Conservation (phyloP, 2,113 vertebrate species). For the Platysternon megacephalum region DNA sequence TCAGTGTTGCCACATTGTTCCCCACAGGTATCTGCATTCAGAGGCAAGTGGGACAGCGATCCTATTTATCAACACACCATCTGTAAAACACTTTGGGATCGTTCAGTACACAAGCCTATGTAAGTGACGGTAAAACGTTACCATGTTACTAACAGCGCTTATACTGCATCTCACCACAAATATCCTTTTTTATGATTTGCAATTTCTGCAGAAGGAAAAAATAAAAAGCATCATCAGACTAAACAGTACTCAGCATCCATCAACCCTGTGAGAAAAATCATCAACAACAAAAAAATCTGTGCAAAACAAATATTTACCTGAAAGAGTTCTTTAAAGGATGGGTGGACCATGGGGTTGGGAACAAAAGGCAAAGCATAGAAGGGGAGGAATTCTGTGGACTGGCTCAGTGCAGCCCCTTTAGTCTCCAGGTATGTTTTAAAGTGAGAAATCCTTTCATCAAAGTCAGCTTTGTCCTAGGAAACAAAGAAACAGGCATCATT, state of each 20-base stretch:
- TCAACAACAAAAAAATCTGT: not conserved
- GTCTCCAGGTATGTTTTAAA: slow-evolving; percentile 95
- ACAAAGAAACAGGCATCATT: not conserved
- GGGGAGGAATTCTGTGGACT: slow-evolving; percentile 92
- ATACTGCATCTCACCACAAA: not conserved
- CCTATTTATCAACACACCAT: not conserved
- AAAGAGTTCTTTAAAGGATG: slow-evolving; percentile 94
- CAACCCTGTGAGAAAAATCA: not conserved
- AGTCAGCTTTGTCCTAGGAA: slow-evolving; percentile 84
- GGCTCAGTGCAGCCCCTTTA: slow-evolving; percentile 89
- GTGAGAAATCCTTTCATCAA: slow-evolving; percentile 84
- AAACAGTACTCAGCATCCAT: not conserved
- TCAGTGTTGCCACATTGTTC: not conserved
- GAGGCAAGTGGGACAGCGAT: not conserved
- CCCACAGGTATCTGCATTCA: not conserved
- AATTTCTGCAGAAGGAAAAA: not conserved
- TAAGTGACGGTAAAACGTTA: not conserved
- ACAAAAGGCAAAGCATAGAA: slow-evolving; percentile 97
- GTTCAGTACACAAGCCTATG: not conserved
- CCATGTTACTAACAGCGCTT: not conserved
- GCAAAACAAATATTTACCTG: slow-evolving; percentile 76
- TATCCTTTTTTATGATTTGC: not conserved
- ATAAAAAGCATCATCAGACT: not conserved
- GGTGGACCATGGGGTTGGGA: slow-evolving; percentile 89
- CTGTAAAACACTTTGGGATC: rapidly evolving